Conservation (phyloP, 2,113 vertebrate species). For the Leptocoma aspasia region DNA sequence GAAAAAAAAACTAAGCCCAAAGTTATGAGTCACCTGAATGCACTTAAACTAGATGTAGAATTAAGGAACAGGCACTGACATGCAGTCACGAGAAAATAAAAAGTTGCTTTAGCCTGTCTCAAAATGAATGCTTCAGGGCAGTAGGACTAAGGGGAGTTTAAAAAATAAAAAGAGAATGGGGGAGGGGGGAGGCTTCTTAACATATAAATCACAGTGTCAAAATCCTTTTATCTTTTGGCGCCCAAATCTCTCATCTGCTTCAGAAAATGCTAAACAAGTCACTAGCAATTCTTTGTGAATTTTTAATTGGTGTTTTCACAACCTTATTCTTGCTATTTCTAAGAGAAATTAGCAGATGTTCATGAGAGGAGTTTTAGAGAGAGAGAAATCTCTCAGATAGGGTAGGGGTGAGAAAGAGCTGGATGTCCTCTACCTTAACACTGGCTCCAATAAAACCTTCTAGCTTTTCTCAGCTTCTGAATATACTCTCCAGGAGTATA, state of each 20-base stretch:
- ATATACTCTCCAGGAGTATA: not conserved
- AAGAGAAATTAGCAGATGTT: conserved; percentile 54
- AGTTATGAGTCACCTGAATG: conserved; percentile 17
- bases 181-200: conserved; percentile 33
- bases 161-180: conserved; percentile 46
- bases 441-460: not conserved
- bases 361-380: not conserved
- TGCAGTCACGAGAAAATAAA: not conserved
- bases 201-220: conserved; percentile 63
- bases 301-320: conserved; percentile 68
- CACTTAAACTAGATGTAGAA: not conserved
- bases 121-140: conserved; percentile 55
- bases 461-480: not conserved
- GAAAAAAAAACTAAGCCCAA: not conserved
- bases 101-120: conserved; percentile 33
- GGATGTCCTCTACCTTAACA: not conserved
- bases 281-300: conserved; percentile 62
- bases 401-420: not conserved
- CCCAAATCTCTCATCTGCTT: conserved; percentile 61
- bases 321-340: conserved; percentile 47
- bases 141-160: conserved; percentile 31
- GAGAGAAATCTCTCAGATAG: not conserved
- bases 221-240: conserved; percentile 68
- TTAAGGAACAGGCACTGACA: conserved; percentile 20
- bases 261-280: conserved; percentile 37